These are phyloP conservation scores for Lithobates pipiens DNA, from an alignment of 2,797 vertebrate species.

Conservation along the genomic window DNA sequence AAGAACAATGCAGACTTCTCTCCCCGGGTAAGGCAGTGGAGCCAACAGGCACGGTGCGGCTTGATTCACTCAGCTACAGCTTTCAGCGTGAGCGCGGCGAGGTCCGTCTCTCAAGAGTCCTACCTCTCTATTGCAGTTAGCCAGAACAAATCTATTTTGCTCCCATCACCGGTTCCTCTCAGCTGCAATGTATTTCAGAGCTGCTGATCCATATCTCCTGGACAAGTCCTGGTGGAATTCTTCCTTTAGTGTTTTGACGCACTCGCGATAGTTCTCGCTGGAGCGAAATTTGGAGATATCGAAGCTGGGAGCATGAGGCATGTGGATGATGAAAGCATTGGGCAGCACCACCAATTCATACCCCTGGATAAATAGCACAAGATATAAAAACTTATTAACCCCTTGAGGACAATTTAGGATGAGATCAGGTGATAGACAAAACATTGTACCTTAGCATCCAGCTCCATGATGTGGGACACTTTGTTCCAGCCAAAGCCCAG, in stretches of 20 bases:
- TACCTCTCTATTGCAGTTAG: not conserved
- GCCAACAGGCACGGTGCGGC: conserved; percentile 22
- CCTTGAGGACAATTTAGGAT: too few species aligned
- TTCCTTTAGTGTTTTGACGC: conserved; percentile 89
- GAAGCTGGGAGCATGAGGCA: conserved; percentile 94
- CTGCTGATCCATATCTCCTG: conserved; percentile 87
- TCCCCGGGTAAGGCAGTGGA: conserved; percentile 21
- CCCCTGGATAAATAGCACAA: conserved; percentile 76
- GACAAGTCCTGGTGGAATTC: conserved; percentile 98
- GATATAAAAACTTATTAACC: not conserved
- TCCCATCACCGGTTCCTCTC: conserved; percentile 77
- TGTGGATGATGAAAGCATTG: conserved; percentile 96
- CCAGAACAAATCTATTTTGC: not conserved
- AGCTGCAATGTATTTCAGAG: conserved; percentile 95
- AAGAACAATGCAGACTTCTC: conserved; percentile 13
- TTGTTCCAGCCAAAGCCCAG: conserved; percentile 99
- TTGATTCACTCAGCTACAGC: not conserved
- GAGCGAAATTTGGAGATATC: conserved; percentile 96
- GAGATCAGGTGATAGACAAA: too few species aligned
- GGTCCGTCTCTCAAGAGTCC: not conserved
- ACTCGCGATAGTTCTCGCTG: conserved; percentile 86
- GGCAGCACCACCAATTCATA: conserved; percentile 92
- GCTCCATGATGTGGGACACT: conserved; percentile 93
- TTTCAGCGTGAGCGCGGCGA: not conserved
- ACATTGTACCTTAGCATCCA: conserved; percentile 89